Base-by-base conservation (phyloP, 2,797 vertebrate genomes). In the Euthynnus affinis region DNA sequence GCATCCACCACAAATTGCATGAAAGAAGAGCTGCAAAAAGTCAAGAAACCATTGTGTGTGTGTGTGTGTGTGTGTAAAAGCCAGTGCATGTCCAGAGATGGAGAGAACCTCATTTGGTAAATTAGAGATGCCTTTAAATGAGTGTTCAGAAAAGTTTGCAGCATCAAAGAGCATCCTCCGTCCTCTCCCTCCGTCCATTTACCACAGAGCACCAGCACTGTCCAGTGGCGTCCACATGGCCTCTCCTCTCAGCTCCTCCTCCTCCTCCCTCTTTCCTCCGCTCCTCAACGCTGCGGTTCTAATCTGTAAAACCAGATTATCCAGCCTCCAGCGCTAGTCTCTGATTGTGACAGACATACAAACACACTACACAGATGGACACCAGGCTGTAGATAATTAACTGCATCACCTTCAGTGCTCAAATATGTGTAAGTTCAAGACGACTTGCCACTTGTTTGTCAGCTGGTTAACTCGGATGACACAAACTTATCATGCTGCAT, bases 261-360 rank as follows among this genome's bases (percentile, higher is more conserved):
- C n/a, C 52, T 84, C 82, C 74, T 70, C 73, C 68, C 61, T 76
- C 42, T 71, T 69, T 70, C 65, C 61, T 53, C 82, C 90, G 61
- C 82, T 90, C 89, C 89, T 74, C 67, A 61, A 53, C 62, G 13
- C 90, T 92, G 91, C 92, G 87, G 68, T 80, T 92, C 91, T 97
- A 97, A 97, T 96, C 96, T 95, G 84, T 96, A 96, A 97, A 97
- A 95, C 95, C 94, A 62, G 96, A 97, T 97, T 97, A 97, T 86
- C 94, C 88, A 89, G 83, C 80, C 86, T 78, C 75, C 87, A 90
- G 84, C 69, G 80, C 80, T 22, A 67, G 92, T 91, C 89, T 80
- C 74, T 61, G 76, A 92, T 89, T 91, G 91, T 91, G 92, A 68
- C 62, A 65, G 66, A 87, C 75, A 63, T 61, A 60, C 34, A 71